Base-by-base conservation (phyloP, 2,113 vertebrate genomes). In the Poecilia latipinna region DNA sequence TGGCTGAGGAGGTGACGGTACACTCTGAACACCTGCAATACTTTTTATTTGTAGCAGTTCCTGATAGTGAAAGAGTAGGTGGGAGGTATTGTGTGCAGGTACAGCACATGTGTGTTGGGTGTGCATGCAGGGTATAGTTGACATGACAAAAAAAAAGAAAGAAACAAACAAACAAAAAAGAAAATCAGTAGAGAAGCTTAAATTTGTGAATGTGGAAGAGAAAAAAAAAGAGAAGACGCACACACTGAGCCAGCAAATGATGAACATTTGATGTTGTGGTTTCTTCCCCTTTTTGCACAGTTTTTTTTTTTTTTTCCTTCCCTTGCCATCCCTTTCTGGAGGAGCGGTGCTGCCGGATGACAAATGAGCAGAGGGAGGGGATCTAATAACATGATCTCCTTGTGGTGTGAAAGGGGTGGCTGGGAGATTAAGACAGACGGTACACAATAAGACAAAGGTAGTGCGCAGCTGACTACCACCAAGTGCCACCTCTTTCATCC, bases 371-470 rank as follows among this genome's bases (percentile, higher is more conserved):
- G 75, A 63, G 90, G 86, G 89, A 89, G 77, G 87, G 86, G 84
- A 91, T 93, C 89, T 92, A 92, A 93, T 93, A 93, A 93, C 90
- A 90, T 73, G 77, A 89, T 90, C 89, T 89, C 87, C 88, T 91
- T 81, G 84, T 85, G 89, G 83, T 89, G 89, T 75, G 90, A 91
- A 90, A 92, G 88, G 75, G 81, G 82, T 82, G 82, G 74, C 81
- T 79, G 78, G 85, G 86, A 91, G 90, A 92, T 92, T 88, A 91
- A 91, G 90, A 90, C 87, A 79, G 89, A 91, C 86, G 76, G 86
- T 71, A 85, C 83, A 92, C 90, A 93, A 90, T 92, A 92, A 90
- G 84, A 90, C 85, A 90, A 89, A 91, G 85, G 83, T 85, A 85
- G 90, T 78, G 82, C 66, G 79, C 72, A n/a, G 78, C 79, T 69